These are phyloP conservation scores for Caenorhabditis briggsae DNA, from an alignment of 1,140 invertebrate species.

Conservation along the genomic window DNA sequence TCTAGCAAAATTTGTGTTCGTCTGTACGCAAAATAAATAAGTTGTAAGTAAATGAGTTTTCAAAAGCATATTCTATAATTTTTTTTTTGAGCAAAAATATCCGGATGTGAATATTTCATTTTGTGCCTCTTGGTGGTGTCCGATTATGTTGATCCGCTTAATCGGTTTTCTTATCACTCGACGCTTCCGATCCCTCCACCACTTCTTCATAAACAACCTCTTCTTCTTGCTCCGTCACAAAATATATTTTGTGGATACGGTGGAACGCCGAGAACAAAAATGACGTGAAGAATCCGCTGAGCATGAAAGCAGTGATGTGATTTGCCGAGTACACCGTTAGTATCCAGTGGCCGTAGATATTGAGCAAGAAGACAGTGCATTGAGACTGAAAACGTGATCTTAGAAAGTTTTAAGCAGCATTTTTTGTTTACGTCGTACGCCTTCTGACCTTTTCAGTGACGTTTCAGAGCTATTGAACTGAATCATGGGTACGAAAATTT, in stretches of 20 bases:
- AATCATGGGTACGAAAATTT: background rate
- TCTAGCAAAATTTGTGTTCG: too few relatives aligned
- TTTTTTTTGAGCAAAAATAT: too few relatives aligned
- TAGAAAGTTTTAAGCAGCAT: background rate
- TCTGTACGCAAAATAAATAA: too few relatives aligned
- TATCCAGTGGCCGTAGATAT: constrained; percentile 67
- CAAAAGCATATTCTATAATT: too few relatives aligned
- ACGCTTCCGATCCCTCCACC: background rate
- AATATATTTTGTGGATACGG: constrained; percentile 59
- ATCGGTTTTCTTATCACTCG: constrained; percentile 23
- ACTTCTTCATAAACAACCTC: background rate
- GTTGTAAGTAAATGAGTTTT: too few relatives aligned
- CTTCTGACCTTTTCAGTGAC: background rate
- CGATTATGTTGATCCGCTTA: background rate
- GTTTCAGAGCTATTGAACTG: background rate
- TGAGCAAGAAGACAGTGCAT: constrained; percentile 64
- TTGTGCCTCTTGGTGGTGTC: too few relatives aligned
- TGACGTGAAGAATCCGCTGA: constrained; percentile 68
- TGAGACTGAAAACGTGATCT: constrained; percentile 62
- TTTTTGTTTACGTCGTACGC: background rate
- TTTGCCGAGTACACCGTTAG: constrained; percentile 62
- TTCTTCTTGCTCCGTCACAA: constrained; percentile 6
- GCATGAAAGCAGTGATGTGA: constrained; percentile 68
- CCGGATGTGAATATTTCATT: too few relatives aligned
- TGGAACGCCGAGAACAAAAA: constrained; percentile 67